Base-by-base conservation (phyloP, 2,888 invertebrate genomes). In the Phasia obesa region DNA sequence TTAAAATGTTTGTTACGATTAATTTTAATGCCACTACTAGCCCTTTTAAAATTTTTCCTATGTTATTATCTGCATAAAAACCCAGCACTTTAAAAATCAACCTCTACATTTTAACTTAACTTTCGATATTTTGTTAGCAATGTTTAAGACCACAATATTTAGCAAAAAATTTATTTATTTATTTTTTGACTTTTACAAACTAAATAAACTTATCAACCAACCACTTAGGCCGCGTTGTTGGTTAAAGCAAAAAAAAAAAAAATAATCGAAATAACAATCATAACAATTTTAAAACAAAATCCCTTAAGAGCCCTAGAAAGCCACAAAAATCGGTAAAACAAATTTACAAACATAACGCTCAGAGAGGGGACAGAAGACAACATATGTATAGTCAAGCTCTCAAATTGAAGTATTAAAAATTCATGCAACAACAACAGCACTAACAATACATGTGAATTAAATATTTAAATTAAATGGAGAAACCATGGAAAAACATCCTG, bases 391-490 rank as follows among this genome's bases (percentile, higher is more conserved):
- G 17, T 9, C 31, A 47, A 49, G 25, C 60, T 60, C 15, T 42
- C 19, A 27, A 27, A 62, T 65, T 55, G 47, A 35, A 49, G n/a
- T 21, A 59, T 75, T 59, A 65, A 57, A 57, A 75, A 57, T 75
- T 65, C 11, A 75, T 59, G 38, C 25, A 67, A 44, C 44, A 74
- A 19, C 57, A 38, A 11, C 17, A 25, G 4, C 15, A 5, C 2
- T n/a, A 4, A 25, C 49, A 25, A 47, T 38, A 42, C 25, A 42
- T 31, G 35, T 21, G 59, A 49, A 69, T 80, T 69, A 80, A 80
- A 75, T 69, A 80, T 80, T 80, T 80, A 75, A 64, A 80, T 74
- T 62, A 80, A 74, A 75, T 51, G 25, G 73, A n/a, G 73, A 19
- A 57, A 47, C 69, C 57, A 57, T 42, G 31, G 11, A 44, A 70